Conservation (phyloP, 2,113 vertebrate genomes). For the Gracilinanus agilis region DNA sequence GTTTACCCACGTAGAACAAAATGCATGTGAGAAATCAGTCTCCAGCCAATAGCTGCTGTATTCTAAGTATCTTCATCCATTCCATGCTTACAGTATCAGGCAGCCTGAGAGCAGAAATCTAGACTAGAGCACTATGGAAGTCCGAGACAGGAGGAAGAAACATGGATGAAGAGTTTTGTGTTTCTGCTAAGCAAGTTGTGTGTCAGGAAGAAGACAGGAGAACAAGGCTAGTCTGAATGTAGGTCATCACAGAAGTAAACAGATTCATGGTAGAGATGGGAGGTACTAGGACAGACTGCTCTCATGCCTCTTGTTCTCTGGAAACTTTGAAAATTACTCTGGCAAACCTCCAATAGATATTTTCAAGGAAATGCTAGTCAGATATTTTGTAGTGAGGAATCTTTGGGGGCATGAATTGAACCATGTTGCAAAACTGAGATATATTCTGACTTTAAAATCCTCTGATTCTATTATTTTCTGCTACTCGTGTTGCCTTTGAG, state of each 20-base stretch:
- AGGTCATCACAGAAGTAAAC: not conserved
- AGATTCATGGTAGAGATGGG: conserved; percentile 29
- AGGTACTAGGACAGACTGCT: rapidly evolving
- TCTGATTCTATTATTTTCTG: not conserved
- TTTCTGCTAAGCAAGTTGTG: conserved; percentile 68
- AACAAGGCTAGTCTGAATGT: conserved; percentile 54
- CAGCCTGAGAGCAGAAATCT: too few relatives aligned
- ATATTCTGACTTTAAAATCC: not conserved
- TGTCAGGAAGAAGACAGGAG: conserved; percentile 40
- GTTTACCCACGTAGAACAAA: too few relatives aligned
- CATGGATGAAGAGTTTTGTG: too few relatives aligned
- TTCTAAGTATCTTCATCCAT: too few relatives aligned
- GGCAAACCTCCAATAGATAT: not conserved
- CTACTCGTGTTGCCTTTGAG: not conserved
- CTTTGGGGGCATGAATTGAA: not conserved
- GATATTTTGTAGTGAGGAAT: not conserved
- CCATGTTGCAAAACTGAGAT: not conserved
- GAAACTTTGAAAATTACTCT: conserved; percentile 14
- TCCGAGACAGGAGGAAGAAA: too few relatives aligned
- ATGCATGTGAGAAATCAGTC: too few relatives aligned
- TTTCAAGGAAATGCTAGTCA: not conserved
- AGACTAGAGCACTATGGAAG: too few relatives aligned
- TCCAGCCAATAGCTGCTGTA: too few relatives aligned
- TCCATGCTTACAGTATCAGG: too few relatives aligned
- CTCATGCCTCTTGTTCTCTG: not conserved